Evolutionary conservation across 2,888 invertebrate species (phyloP).

Genomic region (Hermodice carunculata): DNA sequence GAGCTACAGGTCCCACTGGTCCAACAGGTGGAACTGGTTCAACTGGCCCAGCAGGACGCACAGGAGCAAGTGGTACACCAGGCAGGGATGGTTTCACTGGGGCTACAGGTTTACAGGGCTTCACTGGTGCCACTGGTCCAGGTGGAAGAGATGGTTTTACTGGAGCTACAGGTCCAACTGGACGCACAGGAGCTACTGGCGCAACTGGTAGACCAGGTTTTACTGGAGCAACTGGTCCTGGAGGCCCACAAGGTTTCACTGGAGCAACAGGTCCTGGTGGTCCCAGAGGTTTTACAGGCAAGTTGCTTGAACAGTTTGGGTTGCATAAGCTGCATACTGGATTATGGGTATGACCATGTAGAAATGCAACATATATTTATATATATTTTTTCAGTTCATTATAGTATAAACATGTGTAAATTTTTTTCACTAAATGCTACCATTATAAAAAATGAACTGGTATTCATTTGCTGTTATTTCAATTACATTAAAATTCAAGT

Average conservation of each 20-base stretch:
- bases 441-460: too few relatives aligned
- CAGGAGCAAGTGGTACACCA: constrained; percentile 3
- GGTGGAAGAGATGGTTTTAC: constrained; percentile 5
- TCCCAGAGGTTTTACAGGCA: constrained; percentile 19
- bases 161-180: constrained; percentile 11
- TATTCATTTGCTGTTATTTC: too few relatives aligned
- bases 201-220: constrained; percentile 9
- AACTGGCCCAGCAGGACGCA: constrained; percentile 11
- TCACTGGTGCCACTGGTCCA: constrained; percentile 9
- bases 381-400: too few relatives aligned
- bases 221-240: constrained; percentile 7
- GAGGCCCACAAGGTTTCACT: background rate
- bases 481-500: too few relatives aligned
- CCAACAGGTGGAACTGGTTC: constrained; percentile 20
- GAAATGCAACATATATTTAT: too few relatives aligned
- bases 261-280: constrained; percentile 9
- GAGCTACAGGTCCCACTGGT: constrained; percentile 15
- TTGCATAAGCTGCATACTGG: too few relatives aligned
- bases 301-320: too few relatives aligned
- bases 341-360: too few relatives aligned
- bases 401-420: too few relatives aligned
- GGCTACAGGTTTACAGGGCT: constrained; percentile 3
- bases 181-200: constrained; percentile 12
- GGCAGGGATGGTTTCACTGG: constrained; percentile 9
- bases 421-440: too few relatives aligned